Evolutionary conservation across 2,888 invertebrate genomes (phyloP).

Genomic region (Agrochola macilenta): DNA sequence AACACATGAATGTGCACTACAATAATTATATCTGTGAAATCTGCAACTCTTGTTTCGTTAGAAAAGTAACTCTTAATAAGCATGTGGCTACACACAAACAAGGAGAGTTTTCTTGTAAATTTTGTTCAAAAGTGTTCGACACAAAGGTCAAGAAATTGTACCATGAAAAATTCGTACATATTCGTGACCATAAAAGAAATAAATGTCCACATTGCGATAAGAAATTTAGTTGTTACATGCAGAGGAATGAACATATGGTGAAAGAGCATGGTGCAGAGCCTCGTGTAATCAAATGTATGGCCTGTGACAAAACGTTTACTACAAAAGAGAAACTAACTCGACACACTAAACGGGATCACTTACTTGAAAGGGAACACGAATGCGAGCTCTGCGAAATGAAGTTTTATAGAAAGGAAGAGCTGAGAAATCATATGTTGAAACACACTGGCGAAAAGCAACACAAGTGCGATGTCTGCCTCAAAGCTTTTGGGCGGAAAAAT

Average conservation of each 20-base stretch:
- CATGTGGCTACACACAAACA: slow-evolving; percentile 54
- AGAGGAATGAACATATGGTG: slow-evolving; percentile 57
- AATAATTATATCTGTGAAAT: slow-evolving; percentile 53
- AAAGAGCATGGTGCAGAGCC: slow-evolving; percentile 52
- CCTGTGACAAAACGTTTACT: slow-evolving; percentile 61
- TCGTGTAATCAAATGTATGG: slow-evolving; percentile 47
- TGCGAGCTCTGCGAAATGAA: slow-evolving; percentile 59
- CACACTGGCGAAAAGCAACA: slow-evolving; percentile 58
- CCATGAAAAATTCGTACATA: slow-evolving; percentile 62
- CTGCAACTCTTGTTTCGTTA: slow-evolving; percentile 82
- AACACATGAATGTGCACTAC: slow-evolving; percentile 63
- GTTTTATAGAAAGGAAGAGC: slow-evolving; percentile 43
- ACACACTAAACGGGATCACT: slow-evolving; percentile 58
- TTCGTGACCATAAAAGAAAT: slow-evolving; percentile 39
- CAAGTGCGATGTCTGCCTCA: slow-evolving; percentile 53
- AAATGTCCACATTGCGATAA: slow-evolving; percentile 55
- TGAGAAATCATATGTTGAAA: slow-evolving; percentile 55
- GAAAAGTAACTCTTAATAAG: slow-evolving; percentile 55
- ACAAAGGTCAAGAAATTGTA: slow-evolving; percentile 47
- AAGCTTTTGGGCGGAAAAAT: slow-evolving; percentile 53
- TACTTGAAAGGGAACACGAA: slow-evolving; percentile 54
- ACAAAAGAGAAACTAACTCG: slow-evolving; percentile 28
- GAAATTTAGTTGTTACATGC: slow-evolving; percentile 51
- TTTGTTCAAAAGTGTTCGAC: slow-evolving; percentile 58
- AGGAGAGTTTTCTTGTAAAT: slow-evolving; percentile 55